Percentiles rank a stretch among this genome's conserved stretches.
Evolutionary conservation across 2,888 invertebrate species (phyloP).

Genomic region (Aethes cnicana): DNA sequence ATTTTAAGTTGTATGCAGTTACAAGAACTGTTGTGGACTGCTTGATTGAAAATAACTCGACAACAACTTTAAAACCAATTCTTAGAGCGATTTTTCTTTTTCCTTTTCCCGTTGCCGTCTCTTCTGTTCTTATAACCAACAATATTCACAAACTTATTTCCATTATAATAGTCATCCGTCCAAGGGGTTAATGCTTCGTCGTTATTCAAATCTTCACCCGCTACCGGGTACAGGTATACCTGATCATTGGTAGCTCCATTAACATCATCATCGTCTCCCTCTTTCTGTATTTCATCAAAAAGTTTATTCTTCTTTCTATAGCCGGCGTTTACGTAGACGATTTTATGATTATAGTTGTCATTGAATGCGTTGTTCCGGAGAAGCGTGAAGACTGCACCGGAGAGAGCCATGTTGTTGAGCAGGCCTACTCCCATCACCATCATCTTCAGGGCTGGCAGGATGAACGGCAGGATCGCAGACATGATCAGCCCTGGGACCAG

Average conservation of each 20-base stretch:
- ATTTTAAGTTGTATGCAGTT: no score
- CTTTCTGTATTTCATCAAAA: conserved; percentile 39
- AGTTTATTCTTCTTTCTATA: conserved; percentile 71
- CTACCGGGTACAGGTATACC: background rate
- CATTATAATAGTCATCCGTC: conserved; percentile 41
- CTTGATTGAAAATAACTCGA: no score
- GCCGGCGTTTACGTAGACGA: conserved; percentile 82
- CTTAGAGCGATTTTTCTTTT: conserved; percentile 5
- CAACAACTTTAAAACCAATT: background rate
- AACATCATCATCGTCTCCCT: conserved; percentile 32
- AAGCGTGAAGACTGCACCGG: conserved; percentile 82
- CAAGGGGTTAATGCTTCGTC: conserved; percentile 43
- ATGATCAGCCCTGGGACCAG: conserved; percentile 84
- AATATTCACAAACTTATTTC: conserved; percentile 22
- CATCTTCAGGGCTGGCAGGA: conserved; percentile 86
- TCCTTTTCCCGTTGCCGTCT: conserved; percentile 10
- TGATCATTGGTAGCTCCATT: background rate
- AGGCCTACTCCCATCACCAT: conserved; percentile 83
- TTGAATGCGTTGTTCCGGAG: conserved; percentile 83
- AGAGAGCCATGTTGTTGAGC: conserved; percentile 86
- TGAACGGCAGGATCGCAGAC: conserved; percentile 86
- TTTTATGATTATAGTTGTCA: conserved; percentile 77
- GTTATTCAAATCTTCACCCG: conserved; percentile 39
- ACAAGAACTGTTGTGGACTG: no score
- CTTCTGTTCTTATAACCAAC: conserved; percentile 8